Percentiles rank a stretch among this genome's conserved stretches.
These are phyloP conservation scores for Chironomus riparius DNA, from an alignment of 2,888 invertebrate genomes.

Conservation along the genomic window DNA sequence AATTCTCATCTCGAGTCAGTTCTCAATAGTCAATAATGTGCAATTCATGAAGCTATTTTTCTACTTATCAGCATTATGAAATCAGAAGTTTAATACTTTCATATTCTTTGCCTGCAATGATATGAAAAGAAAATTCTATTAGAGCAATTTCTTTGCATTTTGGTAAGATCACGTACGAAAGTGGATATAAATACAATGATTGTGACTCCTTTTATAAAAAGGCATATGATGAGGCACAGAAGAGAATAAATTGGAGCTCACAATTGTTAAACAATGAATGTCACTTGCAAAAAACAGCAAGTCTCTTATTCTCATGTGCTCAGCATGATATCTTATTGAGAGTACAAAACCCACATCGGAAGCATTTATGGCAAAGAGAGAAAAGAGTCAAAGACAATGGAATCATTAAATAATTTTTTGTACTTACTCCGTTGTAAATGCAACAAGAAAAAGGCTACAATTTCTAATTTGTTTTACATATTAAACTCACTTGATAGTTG, in stretches of 20 bases:
- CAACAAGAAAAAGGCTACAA: background rate
- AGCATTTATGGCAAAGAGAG: background rate
- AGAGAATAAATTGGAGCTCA: background rate
- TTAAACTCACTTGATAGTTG: background rate
- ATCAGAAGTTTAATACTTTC: background rate
- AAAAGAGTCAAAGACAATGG: background rate
- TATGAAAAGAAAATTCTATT: background rate
- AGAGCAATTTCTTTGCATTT: background rate
- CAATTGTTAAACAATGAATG: background rate
- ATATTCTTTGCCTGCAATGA: background rate
- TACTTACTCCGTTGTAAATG: background rate
- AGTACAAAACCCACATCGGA: background rate
- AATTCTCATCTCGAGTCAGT: too few species aligned
- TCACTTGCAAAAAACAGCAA: background rate
- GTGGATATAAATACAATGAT: too few species aligned
- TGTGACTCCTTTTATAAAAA: too few species aligned
- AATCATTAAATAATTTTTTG: background rate
- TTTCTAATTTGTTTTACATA: background rate
- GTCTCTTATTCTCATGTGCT: too few species aligned
- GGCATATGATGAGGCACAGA: background rate
- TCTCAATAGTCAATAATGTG: background rate
- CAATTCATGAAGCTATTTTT: constrained; percentile 8
- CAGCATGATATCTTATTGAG: background rate
- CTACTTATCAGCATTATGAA: constrained; percentile 16
- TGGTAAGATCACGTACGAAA: too few species aligned